Evolutionary conservation across 2,797 vertebrate genomes (phyloP).

Genomic region (Taenioides sp.): DNA sequence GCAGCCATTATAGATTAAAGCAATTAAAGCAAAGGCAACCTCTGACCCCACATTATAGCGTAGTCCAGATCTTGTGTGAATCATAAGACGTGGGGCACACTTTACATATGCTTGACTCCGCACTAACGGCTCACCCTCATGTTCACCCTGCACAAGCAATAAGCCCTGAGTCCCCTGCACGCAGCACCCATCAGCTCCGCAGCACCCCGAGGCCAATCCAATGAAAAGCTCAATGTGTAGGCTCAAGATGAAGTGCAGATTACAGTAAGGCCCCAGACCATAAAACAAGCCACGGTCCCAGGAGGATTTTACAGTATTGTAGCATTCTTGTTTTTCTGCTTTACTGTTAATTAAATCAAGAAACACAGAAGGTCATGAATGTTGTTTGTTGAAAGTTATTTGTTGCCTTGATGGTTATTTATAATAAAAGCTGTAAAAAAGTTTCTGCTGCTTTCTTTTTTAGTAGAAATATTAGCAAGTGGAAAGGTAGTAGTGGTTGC

Average conservation of each 20-base stretch:
- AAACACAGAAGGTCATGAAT: not conserved
- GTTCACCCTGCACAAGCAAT: constrained; percentile 58
- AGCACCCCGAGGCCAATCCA: constrained; percentile 34
- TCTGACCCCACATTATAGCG: constrained; percentile 69
- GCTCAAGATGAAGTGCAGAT: constrained; percentile 36
- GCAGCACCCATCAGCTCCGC: not conserved
- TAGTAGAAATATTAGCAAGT: no score
- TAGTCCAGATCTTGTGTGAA: constrained; percentile 59
- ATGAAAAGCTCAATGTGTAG: constrained; percentile 36
- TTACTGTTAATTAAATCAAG: constrained; percentile 23
- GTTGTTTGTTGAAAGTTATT: no score
- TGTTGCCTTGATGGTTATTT: not conserved
- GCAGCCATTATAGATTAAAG: constrained; percentile 74
- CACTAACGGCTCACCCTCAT: constrained; percentile 56
- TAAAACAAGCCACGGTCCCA: constrained; percentile 17
- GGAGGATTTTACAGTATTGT: constrained; percentile 10
- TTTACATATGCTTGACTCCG: constrained; percentile 67
- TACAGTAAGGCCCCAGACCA: constrained; percentile 25
- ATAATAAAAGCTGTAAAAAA: not conserved
- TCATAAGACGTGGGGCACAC: constrained; percentile 48
- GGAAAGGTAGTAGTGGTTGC: not conserved
- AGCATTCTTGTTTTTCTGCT: constrained; percentile 4
- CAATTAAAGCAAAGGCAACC: constrained; percentile 74
- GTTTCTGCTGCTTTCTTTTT: not conserved
- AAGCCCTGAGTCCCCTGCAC: constrained; percentile 6